Base-by-base conservation (phyloP, 1,140 invertebrate species). In the Anastrepha obliqua region DNA sequence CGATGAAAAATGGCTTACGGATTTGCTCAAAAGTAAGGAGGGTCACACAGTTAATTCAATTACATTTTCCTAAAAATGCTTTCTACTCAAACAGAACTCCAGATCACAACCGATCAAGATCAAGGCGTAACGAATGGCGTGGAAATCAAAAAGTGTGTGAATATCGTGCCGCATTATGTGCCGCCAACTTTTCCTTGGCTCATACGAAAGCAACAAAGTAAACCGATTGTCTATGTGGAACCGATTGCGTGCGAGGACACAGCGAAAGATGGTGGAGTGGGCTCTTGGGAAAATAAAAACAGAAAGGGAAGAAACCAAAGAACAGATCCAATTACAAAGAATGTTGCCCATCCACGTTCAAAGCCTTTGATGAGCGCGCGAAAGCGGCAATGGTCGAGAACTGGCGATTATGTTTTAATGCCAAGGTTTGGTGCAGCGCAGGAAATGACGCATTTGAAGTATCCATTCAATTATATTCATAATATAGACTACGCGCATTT, bases 161-260 rank as follows among this genome's bases (percentile, higher is more conserved):
- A 81, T 55, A 29, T 81, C 55, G 8, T 20, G 74, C 74, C 74
- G 3, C 44, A 55, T 55, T 81, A 8, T 81, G 47, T 81, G 74
- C 74, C 47, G 2, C 74, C 74, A n/a, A 81, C 74, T 47, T 81
- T 81, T 29, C 74, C 74, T 20, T 81, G 44, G 74, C 6, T 81
- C 47, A 81, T 81, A 81, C 74, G 74, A 1, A 81, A 81, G 74
- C 47, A 81, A 17, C 44, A 7, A 58, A 44, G 74, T 58, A 81
- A 55, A 3, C 51, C 74, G 8, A 81, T 81, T 81, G 15, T 42
- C 55, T 81, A 81, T 81, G 55, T 81, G 4, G 47, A 81, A 20
- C 47, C 74, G 74, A 11, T 81, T 9, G 6, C 20, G 17, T 81
- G 74, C 74, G 74, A 81, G n/a, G 20, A 55, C 3, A 29, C 47